phyloP scores from a whole-genome alignment of 2,797 vertebrate genomes.

The Hoplostethus mediterraneus region DNA sequence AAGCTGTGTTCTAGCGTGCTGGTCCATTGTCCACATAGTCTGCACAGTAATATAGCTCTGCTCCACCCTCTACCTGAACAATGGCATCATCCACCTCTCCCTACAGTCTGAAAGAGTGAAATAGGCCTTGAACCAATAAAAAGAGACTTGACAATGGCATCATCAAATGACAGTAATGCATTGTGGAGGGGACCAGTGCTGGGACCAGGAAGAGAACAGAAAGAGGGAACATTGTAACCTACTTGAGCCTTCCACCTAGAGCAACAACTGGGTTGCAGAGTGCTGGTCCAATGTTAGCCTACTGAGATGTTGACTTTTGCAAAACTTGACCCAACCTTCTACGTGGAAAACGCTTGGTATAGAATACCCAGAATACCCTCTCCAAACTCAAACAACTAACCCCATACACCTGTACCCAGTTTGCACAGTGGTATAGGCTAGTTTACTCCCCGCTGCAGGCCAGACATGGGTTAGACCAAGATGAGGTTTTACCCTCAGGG shows the following conservation, averaged over 20 bases:
- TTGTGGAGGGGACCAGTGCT: conserved; percentile 34
- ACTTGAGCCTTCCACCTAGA: conserved; percentile 22
- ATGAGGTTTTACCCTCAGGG: conserved; percentile 54
- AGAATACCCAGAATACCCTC: conserved; percentile 9
- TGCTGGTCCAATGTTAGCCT: conserved; percentile 21
- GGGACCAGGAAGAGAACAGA: conserved; percentile 30
- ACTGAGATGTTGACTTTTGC: conserved; percentile 14
- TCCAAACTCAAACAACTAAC: conserved; percentile 19
- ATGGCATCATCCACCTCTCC: conserved; percentile 33
- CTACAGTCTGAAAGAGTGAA: conserved; percentile 37
- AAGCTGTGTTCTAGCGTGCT: conserved; percentile 70
- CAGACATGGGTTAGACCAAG: conserved; percentile 57
- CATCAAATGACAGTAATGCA: conserved; percentile 27
- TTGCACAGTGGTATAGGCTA: conserved; percentile 77
- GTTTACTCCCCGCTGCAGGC: conserved; percentile 53
- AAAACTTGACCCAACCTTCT: conserved; percentile 27
- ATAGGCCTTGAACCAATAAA: conserved; percentile 23
- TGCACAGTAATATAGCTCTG: conserved; percentile 61
- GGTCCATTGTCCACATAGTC: conserved; percentile 56
- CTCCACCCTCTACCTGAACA: conserved; percentile 44
- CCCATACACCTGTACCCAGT: conserved; percentile 73
- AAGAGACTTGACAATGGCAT: conserved; percentile 14
- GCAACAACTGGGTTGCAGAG: conserved; percentile 2
- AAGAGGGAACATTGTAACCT: conserved; percentile 8
- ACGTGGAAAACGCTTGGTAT: conserved; percentile 30